Conservation (phyloP, 1,140 invertebrate genomes). For the Melipona quadrifasciata region DNA sequence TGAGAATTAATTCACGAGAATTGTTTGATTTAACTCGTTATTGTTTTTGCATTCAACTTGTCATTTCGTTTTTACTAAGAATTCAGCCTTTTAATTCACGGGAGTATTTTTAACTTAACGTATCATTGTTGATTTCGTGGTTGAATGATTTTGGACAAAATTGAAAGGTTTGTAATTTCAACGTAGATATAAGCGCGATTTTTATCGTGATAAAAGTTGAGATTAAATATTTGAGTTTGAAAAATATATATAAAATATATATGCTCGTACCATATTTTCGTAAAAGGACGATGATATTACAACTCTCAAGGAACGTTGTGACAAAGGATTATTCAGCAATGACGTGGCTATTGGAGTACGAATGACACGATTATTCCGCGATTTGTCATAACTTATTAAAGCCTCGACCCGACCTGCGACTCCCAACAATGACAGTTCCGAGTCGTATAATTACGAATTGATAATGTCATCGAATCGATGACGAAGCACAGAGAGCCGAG, state of each 20-base stretch:
- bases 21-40: too few species aligned
- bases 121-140: too few species aligned
- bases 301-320: neutral
- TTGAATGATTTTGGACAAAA: too few species aligned
- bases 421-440: neutral
- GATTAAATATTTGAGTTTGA: neutral
- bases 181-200: neutral
- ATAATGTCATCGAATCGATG: conserved; percentile 7
- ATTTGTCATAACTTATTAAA: neutral
- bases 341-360: conserved; percentile 19
- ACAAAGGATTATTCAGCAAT: neutral
- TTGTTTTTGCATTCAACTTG: too few species aligned
- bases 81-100: neutral
- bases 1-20: too few species aligned
- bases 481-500: neutral
- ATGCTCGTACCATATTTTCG: neutral
- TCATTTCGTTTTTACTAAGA: neutral
- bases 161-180: neutral
- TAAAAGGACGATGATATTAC: neutral
- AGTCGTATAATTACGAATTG: conserved; percentile 12
- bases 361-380: neutral
- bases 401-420: neutral
- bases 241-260: too few species aligned
- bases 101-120: neutral
- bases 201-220: neutral